These are phyloP conservation scores for Dynastes hyllus DNA, from an alignment of 2,888 invertebrate species.

Conservation along the genomic window DNA sequence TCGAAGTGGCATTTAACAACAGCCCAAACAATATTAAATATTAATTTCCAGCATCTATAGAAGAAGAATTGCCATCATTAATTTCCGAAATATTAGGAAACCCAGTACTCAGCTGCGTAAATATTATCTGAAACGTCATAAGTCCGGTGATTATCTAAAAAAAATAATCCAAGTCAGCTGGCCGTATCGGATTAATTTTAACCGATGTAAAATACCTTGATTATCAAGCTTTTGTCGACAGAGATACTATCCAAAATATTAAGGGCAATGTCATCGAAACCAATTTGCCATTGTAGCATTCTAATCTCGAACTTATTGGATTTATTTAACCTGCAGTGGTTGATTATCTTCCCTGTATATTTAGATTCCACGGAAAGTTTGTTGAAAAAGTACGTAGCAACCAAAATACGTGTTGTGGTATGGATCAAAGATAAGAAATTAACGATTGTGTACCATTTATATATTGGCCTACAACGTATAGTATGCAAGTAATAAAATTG, in stretches of 20 bases:
- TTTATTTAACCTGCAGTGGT: background rate
- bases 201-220: background rate
- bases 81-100: background rate
- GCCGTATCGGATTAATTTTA: background rate
- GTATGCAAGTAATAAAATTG: too few species aligned
- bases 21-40: background rate
- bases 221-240: constrained; percentile 4
- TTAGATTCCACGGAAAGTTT: constrained; percentile 9
- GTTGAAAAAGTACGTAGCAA: constrained; percentile 11
- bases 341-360: constrained; percentile 4
- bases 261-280: constrained; percentile 24
- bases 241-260: constrained; percentile 11
- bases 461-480: background rate
- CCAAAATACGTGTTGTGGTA: background rate
- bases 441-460: background rate
- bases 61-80: background rate
- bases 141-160: constrained; percentile 25
- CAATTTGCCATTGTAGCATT: constrained; percentile 28
- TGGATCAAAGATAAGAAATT: constrained; percentile 19
- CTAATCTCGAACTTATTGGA: constrained; percentile 16
- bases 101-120: constrained; percentile 2
- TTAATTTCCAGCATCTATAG: background rate
- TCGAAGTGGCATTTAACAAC: too few species aligned
- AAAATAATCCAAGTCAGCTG: background rate
- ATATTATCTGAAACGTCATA: constrained; percentile 32